Base-by-base conservation (phyloP, 2,113 vertebrate genomes). In the Dendrocopos noguchii region DNA sequence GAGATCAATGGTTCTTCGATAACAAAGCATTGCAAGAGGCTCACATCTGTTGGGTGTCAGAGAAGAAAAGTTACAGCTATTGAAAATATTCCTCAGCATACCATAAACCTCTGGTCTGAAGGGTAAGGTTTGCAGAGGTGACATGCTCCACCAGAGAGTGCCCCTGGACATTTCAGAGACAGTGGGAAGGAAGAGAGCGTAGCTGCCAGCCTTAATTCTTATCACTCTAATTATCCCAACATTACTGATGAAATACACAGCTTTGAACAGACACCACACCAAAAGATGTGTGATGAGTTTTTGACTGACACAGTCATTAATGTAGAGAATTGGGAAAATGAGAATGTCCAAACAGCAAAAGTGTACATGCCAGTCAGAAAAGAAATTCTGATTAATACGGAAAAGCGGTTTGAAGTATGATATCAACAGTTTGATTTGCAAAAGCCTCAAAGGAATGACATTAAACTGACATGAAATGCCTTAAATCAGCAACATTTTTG, bases 161-260 rank as follows among this genome's bases (percentile, higher is more conserved):
- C 16, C 50, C n/a, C 63, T 8, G 33, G 34, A 31, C 46, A 73
- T 53, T 82, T 36, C 12, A 0, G 10, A 52, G 55, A 6, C 36
- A 57, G 66, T 19, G 3, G 3, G 42, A 55, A 78, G 66, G 31
- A 84, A 28, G 39, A 82, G 55, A 77, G 50, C 0, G 0, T 63
- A 59, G 74, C 6, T 0, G 0, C 61, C 33, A 16, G 7, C 12
- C 71, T 53, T 59, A 25, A 59, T 42, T 36, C 39, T 57, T 55
- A 6, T 39, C 25, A 21, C 2, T 18, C 1, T 19, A 67, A 78
- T 52, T 71, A 24, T 60, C 25, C 39, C 56, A 71, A 2, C 8
- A 12, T 8, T 5, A 59, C 46, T 0, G 1, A 78, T 61, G 31
- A 83, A 80, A 83, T 21, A 15, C n/a, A 4, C 0, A 3, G 15